phyloP scores from a whole-genome alignment of 2,113 vertebrate genomes.

The Grammomys dolichurus region DNA sequence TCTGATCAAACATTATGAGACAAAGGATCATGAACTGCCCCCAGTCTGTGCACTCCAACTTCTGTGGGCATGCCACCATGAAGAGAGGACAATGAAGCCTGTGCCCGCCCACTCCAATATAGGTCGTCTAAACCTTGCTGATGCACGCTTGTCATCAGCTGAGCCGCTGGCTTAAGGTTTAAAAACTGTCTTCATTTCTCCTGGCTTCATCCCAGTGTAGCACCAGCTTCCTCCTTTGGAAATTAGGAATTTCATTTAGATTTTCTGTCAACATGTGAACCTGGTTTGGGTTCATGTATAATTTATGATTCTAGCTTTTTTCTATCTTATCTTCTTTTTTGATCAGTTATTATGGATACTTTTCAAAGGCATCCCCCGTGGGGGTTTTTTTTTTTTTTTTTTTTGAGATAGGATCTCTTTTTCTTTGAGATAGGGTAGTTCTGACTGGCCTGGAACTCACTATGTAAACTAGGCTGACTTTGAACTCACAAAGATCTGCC shows the following conservation, averaged over 20 bases:
- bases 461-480: not conserved
- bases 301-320: not conserved
- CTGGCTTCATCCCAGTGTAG: not conserved
- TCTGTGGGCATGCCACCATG: not conserved
- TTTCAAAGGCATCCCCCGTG: not conserved
- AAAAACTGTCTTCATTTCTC: slow-evolving; percentile 31
- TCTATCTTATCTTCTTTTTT: not conserved
- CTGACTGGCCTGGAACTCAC: not conserved
- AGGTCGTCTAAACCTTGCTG: not conserved
- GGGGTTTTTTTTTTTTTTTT: no score
- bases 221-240: slow-evolving; percentile 50
- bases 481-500: not conserved
- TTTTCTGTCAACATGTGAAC: slow-evolving; percentile 38
- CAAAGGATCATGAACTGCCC: slow-evolving; percentile 68
- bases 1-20: slow-evolving; percentile 79
- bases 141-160: not conserved
- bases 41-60: slow-evolving; percentile 3
- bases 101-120: not conserved
- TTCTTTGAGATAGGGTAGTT: not conserved
- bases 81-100: slow-evolving; percentile 26
- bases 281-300: slow-evolving; percentile 11
- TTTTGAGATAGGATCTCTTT: no score
- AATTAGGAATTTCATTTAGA: slow-evolving; percentile 9
- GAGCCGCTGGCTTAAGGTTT: not conserved
- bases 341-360: not conserved